Conservation (phyloP, 2,113 vertebrate genomes). For the Mormyrus iriodes region DNA sequence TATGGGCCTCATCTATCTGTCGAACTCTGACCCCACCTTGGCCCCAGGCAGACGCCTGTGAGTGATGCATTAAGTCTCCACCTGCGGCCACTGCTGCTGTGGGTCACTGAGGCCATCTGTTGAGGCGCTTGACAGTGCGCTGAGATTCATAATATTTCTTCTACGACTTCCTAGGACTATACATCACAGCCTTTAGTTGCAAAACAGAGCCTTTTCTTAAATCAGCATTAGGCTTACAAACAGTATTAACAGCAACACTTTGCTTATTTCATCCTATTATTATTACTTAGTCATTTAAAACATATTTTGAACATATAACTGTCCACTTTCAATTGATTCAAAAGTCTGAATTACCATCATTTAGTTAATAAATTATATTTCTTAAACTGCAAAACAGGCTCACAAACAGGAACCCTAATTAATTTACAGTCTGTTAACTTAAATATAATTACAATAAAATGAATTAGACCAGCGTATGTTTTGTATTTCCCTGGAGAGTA, state of each 20-base stretch:
- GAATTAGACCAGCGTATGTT: background rate
- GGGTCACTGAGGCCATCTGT: background rate
- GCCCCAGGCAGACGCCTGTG: background rate
- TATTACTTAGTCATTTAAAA: background rate
- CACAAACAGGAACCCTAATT: background rate
- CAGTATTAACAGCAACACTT: background rate
- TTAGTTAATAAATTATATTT: background rate
- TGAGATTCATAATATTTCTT: background rate
- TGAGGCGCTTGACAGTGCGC: background rate
- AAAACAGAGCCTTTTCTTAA: background rate
- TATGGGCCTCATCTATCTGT: background rate
- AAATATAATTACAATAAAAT: background rate
- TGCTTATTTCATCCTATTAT: background rate
- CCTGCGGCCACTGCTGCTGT: background rate
- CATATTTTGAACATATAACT: background rate
- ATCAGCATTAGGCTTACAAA: background rate
- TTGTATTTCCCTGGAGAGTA: background rate
- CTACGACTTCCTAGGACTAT: background rate
- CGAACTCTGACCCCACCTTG: conserved; percentile 5
- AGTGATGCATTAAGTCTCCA: conserved; percentile 2
- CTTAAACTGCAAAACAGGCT: background rate
- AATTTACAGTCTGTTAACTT: background rate
- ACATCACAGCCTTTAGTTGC: background rate
- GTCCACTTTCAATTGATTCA: background rate
- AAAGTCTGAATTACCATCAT: background rate